phyloP scores from a whole-genome alignment of 1,140 invertebrate genomes.

The Bombus soroeensis region DNA sequence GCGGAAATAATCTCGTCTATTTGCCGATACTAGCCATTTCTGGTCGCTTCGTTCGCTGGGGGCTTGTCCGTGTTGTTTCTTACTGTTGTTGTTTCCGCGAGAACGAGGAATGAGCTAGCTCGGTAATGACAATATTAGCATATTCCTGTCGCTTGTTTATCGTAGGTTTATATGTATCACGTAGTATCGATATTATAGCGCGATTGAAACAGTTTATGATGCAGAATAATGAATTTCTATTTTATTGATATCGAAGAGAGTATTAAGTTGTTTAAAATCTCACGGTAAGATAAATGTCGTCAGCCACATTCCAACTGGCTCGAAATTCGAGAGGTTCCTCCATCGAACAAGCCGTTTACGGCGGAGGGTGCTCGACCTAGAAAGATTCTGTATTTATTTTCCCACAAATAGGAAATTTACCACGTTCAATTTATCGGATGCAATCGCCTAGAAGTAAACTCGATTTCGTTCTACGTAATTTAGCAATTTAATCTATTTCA shows the following conservation, averaged over 20 bases:
- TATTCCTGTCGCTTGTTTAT: not conserved
- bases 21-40: not conserved
- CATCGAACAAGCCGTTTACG: slow-evolving; percentile 34
- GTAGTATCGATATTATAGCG: not conserved
- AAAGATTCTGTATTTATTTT: slow-evolving; percentile 54
- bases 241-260: not conserved
- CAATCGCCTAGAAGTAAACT: not conserved
- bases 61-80: not conserved
- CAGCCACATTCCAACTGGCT: not conserved
- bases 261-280: not conserved
- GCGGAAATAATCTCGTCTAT: slow-evolving; percentile 46
- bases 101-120: not conserved
- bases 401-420: not conserved
- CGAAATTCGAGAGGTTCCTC: slow-evolving; percentile 39
- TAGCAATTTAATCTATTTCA: not conserved
- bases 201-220: not conserved
- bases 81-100: slow-evolving; percentile 6
- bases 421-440: slow-evolving; percentile 1
- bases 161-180: not conserved
- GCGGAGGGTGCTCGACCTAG: slow-evolving; percentile 43
- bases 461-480: not conserved
- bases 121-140: not conserved
- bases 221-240: not conserved
- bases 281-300: not conserved
- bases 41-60: not conserved